phyloP scores from a whole-genome alignment of 2,888 invertebrate species.

The Caenorhabditis afra region DNA sequence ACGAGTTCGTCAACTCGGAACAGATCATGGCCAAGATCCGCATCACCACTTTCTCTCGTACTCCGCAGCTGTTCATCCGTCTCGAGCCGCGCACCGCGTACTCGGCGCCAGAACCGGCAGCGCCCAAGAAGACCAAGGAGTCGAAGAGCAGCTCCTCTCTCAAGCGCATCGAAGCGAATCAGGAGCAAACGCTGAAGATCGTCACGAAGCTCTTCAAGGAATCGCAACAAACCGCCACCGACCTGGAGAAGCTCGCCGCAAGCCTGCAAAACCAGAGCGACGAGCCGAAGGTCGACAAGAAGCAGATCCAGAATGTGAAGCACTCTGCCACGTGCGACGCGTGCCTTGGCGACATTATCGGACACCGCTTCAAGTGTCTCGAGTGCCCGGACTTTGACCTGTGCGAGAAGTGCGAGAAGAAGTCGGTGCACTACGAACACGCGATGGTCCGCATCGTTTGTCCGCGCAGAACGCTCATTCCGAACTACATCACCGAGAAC shows the following conservation, averaged over 20 bases:
- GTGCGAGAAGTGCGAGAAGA: constrained; percentile 53
- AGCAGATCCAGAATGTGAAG: constrained; percentile 6
- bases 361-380: constrained; percentile 58
- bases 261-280: constrained; percentile 4
- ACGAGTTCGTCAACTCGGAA: constrained; percentile 41
- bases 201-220: constrained; percentile 23
- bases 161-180: constrained; percentile 37
- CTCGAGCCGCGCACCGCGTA: constrained; percentile 13
- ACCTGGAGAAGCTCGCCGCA: constrained; percentile 19
- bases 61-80: constrained; percentile 45
- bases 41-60: constrained; percentile 46
- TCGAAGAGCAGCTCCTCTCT: constrained; percentile 40
- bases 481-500: constrained; percentile 26
- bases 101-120: no score
- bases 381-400: constrained; percentile 58
- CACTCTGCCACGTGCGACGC: constrained; percentile 48
- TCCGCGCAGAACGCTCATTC: constrained; percentile 39
- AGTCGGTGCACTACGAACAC: constrained; percentile 50
- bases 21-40: constrained; percentile 46
- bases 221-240: background rate
- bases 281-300: background rate
- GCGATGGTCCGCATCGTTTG: constrained; percentile 46
- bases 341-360: constrained; percentile 47
- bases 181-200: constrained; percentile 32
- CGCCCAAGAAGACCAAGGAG: constrained; percentile 22